Evolutionary conservation across 1,140 invertebrate species (phyloP).

Genomic region (Pseudomyrmex concolor): DNA sequence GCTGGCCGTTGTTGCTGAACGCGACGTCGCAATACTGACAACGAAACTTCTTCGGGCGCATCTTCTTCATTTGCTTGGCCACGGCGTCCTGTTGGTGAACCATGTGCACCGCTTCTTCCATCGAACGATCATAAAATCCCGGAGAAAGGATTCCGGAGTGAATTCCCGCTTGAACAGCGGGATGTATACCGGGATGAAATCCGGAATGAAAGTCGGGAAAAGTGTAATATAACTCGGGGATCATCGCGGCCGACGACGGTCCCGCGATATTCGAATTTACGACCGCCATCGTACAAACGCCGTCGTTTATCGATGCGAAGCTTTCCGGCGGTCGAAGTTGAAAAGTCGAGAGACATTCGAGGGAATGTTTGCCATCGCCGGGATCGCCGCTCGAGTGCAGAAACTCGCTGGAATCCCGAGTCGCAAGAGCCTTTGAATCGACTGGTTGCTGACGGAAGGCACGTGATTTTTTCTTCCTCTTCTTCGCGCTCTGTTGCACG

Average conservation of each 20-base stretch:
- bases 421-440: not conserved
- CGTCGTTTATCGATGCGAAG: conserved; percentile 11
- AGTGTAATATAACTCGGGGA: conserved; percentile 10
- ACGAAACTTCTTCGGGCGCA: conserved; percentile 94
- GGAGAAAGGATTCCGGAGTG: conserved; percentile 38
- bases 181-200: conserved; percentile 42
- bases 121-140: conserved; percentile 21
- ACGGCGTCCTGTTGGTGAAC: conserved; percentile 78
- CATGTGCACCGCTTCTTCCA: conserved; percentile 75
- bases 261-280: not conserved
- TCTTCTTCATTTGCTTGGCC: conserved; percentile 87
- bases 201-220: conserved; percentile 5
- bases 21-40: conserved; percentile 95
- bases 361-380: not conserved
- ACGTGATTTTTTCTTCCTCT: not conserved
- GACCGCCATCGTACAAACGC: conserved; percentile 10
- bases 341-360: conserved; percentile 13
- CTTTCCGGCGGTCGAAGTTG: conserved; percentile 12
- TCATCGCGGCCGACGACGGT: conserved; percentile 5
- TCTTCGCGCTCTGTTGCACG: not conserved
- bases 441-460: not conserved
- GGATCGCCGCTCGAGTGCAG: not conserved
- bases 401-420: not conserved
- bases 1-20: conserved; percentile 96
- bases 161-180: conserved; percentile 25